Evolutionary conservation across 2,797 vertebrate genomes (phyloP).

Genomic region (Catamblyrhynchus diadema): DNA sequence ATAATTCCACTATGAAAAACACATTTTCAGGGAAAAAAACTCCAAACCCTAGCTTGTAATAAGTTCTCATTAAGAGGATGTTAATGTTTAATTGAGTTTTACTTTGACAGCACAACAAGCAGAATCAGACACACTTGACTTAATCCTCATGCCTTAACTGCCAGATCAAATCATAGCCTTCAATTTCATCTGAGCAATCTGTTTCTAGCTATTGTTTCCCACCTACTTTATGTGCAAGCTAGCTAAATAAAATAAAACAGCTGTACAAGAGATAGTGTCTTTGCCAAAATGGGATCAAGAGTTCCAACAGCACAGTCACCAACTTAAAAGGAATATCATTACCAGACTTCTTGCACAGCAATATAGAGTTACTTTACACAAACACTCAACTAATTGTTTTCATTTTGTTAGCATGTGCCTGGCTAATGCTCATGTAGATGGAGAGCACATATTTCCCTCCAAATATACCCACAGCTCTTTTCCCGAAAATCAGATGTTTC

Average conservation of each 20-base stretch:
- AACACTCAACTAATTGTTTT: not conserved
- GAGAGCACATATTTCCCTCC: not conserved
- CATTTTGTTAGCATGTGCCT: not conserved
- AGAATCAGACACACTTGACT: slow-evolving; percentile 16
- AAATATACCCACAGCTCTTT: not conserved
- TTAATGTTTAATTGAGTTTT: not conserved
- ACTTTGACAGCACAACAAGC: slow-evolving; percentile 3
- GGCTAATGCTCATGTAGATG: not conserved
- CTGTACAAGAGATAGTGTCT: not conserved
- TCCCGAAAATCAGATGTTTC: not conserved
- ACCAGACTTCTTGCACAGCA: not conserved
- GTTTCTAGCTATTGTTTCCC: slow-evolving; percentile 42
- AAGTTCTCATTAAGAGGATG: not conserved
- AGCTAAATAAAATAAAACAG: slow-evolving; percentile 30
- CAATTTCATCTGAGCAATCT: not conserved
- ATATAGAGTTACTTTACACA: not conserved
- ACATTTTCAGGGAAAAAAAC: fast-evolving
- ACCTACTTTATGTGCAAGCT: slow-evolving; percentile 27
- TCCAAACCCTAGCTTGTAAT: not conserved
- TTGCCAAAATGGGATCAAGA: not conserved
- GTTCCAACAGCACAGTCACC: not conserved
- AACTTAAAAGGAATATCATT: not conserved
- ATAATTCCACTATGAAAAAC: not conserved
- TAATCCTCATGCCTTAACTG: slow-evolving; percentile 16
- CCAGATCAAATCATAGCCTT: slow-evolving; percentile 21